Evolutionary conservation across 1,140 invertebrate genomes (phyloP), one percentile per base, ranked within the genome.

Genomic region (Trichonephila clavipes): DNA sequence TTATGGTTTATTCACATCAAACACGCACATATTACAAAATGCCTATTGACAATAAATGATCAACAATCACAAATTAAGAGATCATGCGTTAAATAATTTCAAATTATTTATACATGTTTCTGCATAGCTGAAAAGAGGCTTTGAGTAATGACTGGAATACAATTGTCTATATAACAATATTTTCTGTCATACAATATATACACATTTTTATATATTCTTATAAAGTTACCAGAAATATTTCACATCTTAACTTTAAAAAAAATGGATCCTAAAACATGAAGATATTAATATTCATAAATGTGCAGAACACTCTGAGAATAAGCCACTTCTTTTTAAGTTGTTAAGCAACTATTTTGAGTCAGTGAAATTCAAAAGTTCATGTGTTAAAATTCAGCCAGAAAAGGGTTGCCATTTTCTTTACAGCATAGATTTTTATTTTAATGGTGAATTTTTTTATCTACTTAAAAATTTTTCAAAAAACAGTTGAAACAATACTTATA

Each of bases 191-290:
- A 88, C 92, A 93, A 81, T 93, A 93, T 93, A 93, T 93, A 93
- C 85, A 93, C 61, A 93, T 88, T 66, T 93, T 85, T 72, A 93
- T 88, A 85, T 83, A 62, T 93, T 77, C 69, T 93, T 93, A 93
- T 88, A 93, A 93, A 93, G 92, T 93, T 88, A 93, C 86, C 85
- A 93, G 87, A 93, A 93, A 93, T 93, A 93, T 88, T 93, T 81
- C 24, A 93, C 66, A 92, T 92, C 66, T 92, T 59, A 93, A 93
- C 85, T 93, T n/a, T 83, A 92, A 90, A 90, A 91, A 85, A 93
- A 92, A 92, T 69, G 61, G 51, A 90, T 51, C 51, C 85, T 88
- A 93, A 81, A 88, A 93, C 92, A 93, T 88, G 83, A 81, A 93
- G 88, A 90, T 40, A 40, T 81, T 90, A 88, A 58, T 82, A 40